phyloP scores from a whole-genome alignment of 2,888 invertebrate genomes.

The Andrena dorsata region DNA sequence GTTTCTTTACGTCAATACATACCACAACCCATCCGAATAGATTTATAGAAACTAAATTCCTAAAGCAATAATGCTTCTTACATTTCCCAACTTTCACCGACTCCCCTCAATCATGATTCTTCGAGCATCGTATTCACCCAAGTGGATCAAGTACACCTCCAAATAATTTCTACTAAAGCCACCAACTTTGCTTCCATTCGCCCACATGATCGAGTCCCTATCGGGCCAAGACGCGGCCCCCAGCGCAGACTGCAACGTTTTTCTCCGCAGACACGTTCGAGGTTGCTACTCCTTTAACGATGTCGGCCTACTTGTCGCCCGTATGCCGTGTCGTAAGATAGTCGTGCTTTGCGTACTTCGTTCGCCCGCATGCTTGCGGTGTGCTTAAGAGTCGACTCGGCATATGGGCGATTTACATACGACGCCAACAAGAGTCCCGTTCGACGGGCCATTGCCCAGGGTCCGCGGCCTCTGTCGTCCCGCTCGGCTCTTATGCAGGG shows the following conservation, averaged over 20 bases:
- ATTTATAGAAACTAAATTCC: too few relatives aligned
- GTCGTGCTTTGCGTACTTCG: slow-evolving; percentile 75
- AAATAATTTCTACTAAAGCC: too few relatives aligned
- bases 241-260: slow-evolving; percentile 39
- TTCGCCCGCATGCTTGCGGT: slow-evolving; percentile 81
- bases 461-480: slow-evolving; percentile 25
- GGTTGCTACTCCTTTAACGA: slow-evolving; percentile 69
- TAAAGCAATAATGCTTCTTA: too few relatives aligned
- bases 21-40: too few relatives aligned
- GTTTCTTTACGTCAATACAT: too few relatives aligned
- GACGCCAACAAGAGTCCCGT: slow-evolving; percentile 75
- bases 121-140: too few relatives aligned
- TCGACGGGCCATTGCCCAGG: slow-evolving; percentile 59
- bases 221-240: neutral
- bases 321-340: slow-evolving; percentile 82
- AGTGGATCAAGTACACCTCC: too few relatives aligned
- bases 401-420: slow-evolving; percentile 85
- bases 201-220: neutral
- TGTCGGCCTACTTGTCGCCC: slow-evolving; percentile 84
- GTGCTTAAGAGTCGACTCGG: slow-evolving; percentile 80
- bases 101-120: too few relatives aligned
- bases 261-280: slow-evolving; percentile 53
- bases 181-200: too few relatives aligned
- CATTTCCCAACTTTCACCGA: too few relatives aligned
- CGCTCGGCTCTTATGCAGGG: slow-evolving; percentile 40